These are phyloP conservation scores for Orchesellides sinensis DNA, from an alignment of 2,888 invertebrate species.

Conservation along the genomic window DNA sequence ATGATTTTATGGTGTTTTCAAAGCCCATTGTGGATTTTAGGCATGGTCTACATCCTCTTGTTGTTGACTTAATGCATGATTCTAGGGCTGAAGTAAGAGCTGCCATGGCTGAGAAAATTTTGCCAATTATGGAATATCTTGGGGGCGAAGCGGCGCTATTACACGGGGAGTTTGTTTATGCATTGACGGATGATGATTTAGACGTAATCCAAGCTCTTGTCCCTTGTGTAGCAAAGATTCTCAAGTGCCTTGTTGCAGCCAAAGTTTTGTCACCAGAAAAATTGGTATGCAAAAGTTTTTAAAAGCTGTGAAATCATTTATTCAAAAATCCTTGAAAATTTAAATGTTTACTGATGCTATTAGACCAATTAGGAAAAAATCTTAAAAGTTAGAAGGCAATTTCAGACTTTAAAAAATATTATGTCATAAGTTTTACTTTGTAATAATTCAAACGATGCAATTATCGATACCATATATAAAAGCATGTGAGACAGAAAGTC, in stretches of 20 bases:
- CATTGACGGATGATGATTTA: conserved; percentile 71
- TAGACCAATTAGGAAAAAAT: too few species aligned
- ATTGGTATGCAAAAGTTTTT: conserved; percentile 45
- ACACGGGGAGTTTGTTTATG: conserved; percentile 71
- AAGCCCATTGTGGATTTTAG: conserved; percentile 71
- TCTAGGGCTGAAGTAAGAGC: conserved; percentile 61
- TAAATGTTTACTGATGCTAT: too few species aligned
- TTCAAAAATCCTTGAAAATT: too few species aligned
- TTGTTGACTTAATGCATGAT: conserved; percentile 70
- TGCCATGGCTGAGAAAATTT: conserved; percentile 63
- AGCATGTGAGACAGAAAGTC: too few species aligned
- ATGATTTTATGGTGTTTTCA: conserved; percentile 67
- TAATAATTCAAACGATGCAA: too few species aligned
- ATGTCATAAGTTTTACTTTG: too few species aligned
- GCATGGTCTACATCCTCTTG: conserved; percentile 68
- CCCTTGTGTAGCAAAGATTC: conserved; percentile 68
- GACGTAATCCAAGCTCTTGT: conserved; percentile 69
- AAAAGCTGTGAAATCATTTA: neutral
- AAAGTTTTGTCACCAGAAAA: conserved; percentile 71
- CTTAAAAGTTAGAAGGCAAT: too few species aligned
- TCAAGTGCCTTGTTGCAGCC: conserved; percentile 68
- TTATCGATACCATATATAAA: too few species aligned
- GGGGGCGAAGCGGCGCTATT: conserved; percentile 58
- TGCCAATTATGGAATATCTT: conserved; percentile 68
- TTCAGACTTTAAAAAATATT: too few species aligned